These are phyloP conservation scores for Cyclargus thomasi DNA, from an alignment of 1,140 invertebrate genomes.

Conservation along the genomic window DNA sequence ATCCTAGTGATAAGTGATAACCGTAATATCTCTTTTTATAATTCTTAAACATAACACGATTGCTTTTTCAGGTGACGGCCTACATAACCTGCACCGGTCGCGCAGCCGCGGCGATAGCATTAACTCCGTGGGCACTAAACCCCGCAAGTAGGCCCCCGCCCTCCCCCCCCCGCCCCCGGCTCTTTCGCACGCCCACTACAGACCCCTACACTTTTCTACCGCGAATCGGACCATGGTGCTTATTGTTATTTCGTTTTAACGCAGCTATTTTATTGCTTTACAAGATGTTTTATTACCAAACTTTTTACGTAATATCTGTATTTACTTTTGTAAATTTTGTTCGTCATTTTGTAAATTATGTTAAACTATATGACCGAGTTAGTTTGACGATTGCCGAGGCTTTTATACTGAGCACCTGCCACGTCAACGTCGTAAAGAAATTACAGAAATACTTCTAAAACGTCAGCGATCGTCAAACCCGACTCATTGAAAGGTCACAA, in stretches of 20 bases:
- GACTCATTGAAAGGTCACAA: neutral
- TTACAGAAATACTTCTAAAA: neutral
- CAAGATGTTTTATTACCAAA: neutral
- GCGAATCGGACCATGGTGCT: conserved; percentile 8
- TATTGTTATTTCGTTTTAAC: conserved; percentile 15
- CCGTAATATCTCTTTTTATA: too few relatives aligned
- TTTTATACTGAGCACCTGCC: neutral
- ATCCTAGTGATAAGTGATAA: too few relatives aligned
- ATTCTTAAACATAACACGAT: too few relatives aligned
- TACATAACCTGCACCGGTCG: conserved; percentile 76
- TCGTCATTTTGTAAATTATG: neutral
- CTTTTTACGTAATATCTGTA: neutral
- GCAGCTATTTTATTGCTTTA: neutral
- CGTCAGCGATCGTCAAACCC: neutral
- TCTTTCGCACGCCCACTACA: neutral
- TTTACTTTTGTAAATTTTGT: neutral
- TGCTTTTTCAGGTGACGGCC: conserved; percentile 67
- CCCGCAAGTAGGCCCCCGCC: conserved; percentile 49
- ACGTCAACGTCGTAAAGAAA: neutral
- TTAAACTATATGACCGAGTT: neutral
- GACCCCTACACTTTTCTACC: conserved; percentile 45
- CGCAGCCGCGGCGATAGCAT: conserved; percentile 82
- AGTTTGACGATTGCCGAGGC: neutral
- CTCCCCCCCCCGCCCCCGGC: neutral
- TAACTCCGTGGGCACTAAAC: conserved; percentile 77